Evolutionary conservation across 2,888 invertebrate genomes (phyloP).

Genomic region (Eilema depressum): DNA sequence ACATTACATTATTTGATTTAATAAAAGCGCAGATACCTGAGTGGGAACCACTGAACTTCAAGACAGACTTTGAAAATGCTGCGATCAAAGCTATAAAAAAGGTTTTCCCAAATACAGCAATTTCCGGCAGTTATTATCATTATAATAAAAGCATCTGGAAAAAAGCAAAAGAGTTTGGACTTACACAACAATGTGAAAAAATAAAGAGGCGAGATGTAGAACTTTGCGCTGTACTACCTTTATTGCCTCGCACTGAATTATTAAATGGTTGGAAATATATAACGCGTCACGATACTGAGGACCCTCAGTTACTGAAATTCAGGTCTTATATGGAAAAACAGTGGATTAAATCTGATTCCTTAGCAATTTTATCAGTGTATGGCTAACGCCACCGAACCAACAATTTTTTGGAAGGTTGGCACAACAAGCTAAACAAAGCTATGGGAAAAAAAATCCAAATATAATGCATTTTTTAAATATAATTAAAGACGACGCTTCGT

Average conservation of each 20-base stretch:
- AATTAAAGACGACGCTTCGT: slow-evolving; percentile 24
- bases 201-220: slow-evolving; percentile 17
- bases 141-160: slow-evolving; percentile 25
- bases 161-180: slow-evolving; percentile 22
- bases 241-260: slow-evolving; percentile 21
- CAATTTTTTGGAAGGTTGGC: slow-evolving; percentile 25
- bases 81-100: slow-evolving; percentile 27
- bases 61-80: slow-evolving; percentile 23
- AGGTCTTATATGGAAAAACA: slow-evolving; percentile 21
- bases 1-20: slow-evolving; percentile 17
- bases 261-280: slow-evolving; percentile 25
- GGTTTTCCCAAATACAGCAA: slow-evolving; percentile 18
- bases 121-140: slow-evolving; percentile 21
- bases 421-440: slow-evolving; percentile 26
- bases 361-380: slow-evolving; percentile 24
- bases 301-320: slow-evolving; percentile 15
- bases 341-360: slow-evolving; percentile 19
- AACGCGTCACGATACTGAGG: slow-evolving; percentile 12
- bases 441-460: slow-evolving; percentile 22
- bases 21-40: slow-evolving; percentile 19
- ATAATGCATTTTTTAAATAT: slow-evolving; percentile 25
- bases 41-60: slow-evolving; percentile 14
- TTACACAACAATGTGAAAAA: slow-evolving; percentile 17
- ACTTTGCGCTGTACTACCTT: slow-evolving; percentile 22
- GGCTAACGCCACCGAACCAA: slow-evolving; percentile 25